phyloP scores from a whole-genome alignment of 1,140 invertebrate genomes.

The Pogonus chalceus region DNA sequence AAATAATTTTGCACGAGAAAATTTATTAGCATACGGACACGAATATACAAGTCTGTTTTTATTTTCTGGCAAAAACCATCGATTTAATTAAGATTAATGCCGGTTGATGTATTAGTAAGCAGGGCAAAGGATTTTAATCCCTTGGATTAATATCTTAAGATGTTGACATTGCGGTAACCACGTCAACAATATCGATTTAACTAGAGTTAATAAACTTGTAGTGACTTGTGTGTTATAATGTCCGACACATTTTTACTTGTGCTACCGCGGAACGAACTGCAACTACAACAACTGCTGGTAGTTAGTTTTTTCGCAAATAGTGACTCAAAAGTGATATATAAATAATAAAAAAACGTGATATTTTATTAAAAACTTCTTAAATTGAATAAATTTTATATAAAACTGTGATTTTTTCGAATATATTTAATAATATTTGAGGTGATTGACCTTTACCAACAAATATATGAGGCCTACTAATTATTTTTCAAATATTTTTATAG shows the following conservation, averaged over 20 bases:
- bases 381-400: background rate
- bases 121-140: too few relatives aligned
- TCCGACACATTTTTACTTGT: background rate
- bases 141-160: slow-evolving; percentile 12
- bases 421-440: background rate
- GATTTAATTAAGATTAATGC: slow-evolving; percentile 1
- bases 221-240: background rate
- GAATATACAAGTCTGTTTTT: background rate
- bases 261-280: too few relatives aligned
- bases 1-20: too few relatives aligned
- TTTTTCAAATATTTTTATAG: background rate
- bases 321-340: background rate
- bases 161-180: slow-evolving; percentile 25
- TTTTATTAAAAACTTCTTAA: background rate
- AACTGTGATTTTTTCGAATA: background rate
- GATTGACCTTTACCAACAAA: background rate
- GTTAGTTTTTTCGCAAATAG: background rate
- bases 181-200: slow-evolving; percentile 25
- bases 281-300: background rate
- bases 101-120: background rate
- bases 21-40: background rate
- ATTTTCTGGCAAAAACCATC: background rate
- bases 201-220: slow-evolving; percentile 15
- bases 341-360: background rate
- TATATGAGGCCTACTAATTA: background rate